Evolutionary conservation across 2,888 invertebrate genomes (phyloP).

Genomic region (Lepetodrilus schrolli): DNA sequence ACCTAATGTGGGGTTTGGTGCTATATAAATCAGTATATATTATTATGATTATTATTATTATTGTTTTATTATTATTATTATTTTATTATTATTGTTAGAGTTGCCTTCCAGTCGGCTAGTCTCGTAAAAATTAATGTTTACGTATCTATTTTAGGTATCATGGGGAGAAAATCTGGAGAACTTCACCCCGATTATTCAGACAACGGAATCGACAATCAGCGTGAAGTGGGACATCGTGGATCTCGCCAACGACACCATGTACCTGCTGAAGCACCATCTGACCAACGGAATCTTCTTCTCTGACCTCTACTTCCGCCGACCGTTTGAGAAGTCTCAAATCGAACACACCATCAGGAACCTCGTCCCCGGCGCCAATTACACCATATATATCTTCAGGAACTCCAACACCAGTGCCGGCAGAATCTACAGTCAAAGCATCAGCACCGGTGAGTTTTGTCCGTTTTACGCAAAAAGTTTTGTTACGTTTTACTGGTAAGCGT

Average conservation of each 20-base stretch:
- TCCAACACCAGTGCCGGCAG: conserved; percentile 29
- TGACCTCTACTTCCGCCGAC: conserved; percentile 37
- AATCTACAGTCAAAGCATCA: conserved; percentile 37
- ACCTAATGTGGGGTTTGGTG: no score
- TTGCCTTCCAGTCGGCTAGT: no score
- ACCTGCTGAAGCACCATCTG: conserved; percentile 35
- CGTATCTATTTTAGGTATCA: background rate
- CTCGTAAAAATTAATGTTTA: no score
- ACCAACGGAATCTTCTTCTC: conserved; percentile 30
- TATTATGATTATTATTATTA: no score
- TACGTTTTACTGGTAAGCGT: no score
- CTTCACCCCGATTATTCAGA: background rate
- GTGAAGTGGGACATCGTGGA: conserved; percentile 32
- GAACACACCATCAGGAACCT: conserved; percentile 36
- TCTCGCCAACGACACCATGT: conserved; percentile 32
- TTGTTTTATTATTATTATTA: no score
- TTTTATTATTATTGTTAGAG: no score
- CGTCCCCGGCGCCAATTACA: conserved; percentile 46
- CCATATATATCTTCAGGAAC: conserved; percentile 40
- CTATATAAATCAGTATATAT: no score
- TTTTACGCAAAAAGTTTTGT: no score
- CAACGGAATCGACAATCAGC: conserved; percentile 36
- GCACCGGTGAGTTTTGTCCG: conserved; percentile 50
- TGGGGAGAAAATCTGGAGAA: background rate
- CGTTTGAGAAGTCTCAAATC: conserved; percentile 37